Base-by-base conservation (phyloP, 2,888 invertebrate species). In the Clanis bilineata region DNA sequence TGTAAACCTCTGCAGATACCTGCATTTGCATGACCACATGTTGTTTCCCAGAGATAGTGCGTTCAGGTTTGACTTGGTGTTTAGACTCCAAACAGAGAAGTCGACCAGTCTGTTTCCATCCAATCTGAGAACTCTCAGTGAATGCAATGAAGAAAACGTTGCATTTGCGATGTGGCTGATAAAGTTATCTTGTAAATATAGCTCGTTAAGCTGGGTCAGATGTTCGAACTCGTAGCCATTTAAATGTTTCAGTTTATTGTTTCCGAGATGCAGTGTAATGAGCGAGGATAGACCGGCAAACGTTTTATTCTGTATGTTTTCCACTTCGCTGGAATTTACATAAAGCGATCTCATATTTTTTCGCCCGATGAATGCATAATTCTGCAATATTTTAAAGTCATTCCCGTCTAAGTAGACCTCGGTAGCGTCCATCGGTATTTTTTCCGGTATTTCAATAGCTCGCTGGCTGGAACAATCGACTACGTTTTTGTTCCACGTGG, bases 351-450 rank as follows among this genome's bases (percentile, higher is more conserved):
- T 94, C 94, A 98, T 95, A 89, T 97, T 97, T 88, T 97, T 97
- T 61, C 97, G 94, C 0, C 97, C 98, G 71, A 97, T 96, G 86
- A 98, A 97, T 66, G 96, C 96, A 88, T 97, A 96, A 86, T 96
- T 96, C 83, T 96, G 96, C 73, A 98, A 92, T 80, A 96, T 95
- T 70, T 95, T 95, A 75, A 98, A 94, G 79, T 97, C 95, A 83
- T 98, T 98, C 47, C 98, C 98, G 80, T 98, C 98, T 78, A 98
- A 92, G 81, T 97, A 97, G 55, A 98, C 95, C 79, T 98, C 97
- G 25, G 98, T 98, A 22, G 97, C 97, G 82, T 98, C 98, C 96
- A 98, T 97, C 3, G 98, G 98, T 77, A 98, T 95, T 73, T 96
- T 94, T 59, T 95, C 94, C 2, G 98, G 98, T 72, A 98, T 95